Base-by-base conservation (phyloP, 2,113 vertebrate species). In the Nematolebias whitei region DNA sequence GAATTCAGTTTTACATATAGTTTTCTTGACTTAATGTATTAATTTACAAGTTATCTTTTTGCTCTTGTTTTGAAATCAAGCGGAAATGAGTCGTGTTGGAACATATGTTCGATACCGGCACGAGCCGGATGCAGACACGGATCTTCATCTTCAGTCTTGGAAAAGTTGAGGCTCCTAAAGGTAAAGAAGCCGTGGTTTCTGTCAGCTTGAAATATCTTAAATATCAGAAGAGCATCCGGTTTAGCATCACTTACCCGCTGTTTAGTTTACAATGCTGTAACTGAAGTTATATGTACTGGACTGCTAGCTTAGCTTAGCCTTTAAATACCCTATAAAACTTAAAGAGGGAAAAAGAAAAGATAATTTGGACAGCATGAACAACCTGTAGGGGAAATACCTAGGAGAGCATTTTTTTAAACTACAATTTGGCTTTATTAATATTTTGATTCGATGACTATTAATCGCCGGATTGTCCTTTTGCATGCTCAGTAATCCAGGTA, bases 101-200 rank as follows among this genome's bases (percentile, higher is more conserved):
- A 0, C 38, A n/a, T n/a, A n/a, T n/a, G n/a, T n/a, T 60, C 74
- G 81, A 67, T 64, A 12, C 79, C 81, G 85, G 76, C 59, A 12
- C 10, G 32, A 79, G 51, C 74, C 82, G 84, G 82, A 86, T 24
- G 9, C 68, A 50, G 57, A 73, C 29, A 52, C 84, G 76, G 80
- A 85, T 82, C 59, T 58, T 52, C 40, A 41, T 39, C 41, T 26
- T 11, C 40, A 55, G 38, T 49, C 39, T 84, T 68, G 2, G 1
- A 29, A 35, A 63, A 74, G 63, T 84, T 74, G 16, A 7, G 50
- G 45, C 57, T 2, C 7, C 10, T 72, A n/a, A 24, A 75, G 73
- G 53, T 75, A 70, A 73, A 0, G 2, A 23, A 24, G 10, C 41
- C 4, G 4, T 9, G 16, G 12, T 22, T 53, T 66, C 15, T 14